Percentiles rank a stretch among this genome's conserved stretches.
Evolutionary conservation across 2,888 invertebrate species (phyloP).

Genomic region (Euzophera pinguis): DNA sequence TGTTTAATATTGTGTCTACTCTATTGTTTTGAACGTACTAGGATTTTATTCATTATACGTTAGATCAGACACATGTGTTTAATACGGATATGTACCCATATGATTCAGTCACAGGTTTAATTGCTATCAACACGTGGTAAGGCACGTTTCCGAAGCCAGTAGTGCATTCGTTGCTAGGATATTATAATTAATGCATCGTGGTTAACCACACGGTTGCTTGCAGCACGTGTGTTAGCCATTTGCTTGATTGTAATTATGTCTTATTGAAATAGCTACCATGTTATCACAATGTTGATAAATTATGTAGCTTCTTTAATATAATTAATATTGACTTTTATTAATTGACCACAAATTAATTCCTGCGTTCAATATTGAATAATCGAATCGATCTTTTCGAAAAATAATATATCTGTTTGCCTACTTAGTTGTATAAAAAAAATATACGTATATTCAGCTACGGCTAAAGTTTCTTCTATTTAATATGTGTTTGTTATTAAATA

Average conservation of each 20-base stretch:
- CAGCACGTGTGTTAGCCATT: conserved; percentile 25
- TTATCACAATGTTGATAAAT: conserved; percentile 9
- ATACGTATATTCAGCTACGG: too few species aligned
- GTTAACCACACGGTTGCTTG: conserved; percentile 21
- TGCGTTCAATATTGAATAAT: too few species aligned
- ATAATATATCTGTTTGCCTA: too few species aligned
- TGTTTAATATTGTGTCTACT: neutral
- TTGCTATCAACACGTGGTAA: conserved; percentile 53
- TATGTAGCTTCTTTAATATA: neutral
- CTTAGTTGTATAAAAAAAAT: too few species aligned
- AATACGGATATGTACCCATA: conserved; percentile 47
- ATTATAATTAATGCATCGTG: conserved; percentile 10
- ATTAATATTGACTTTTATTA: neutral
- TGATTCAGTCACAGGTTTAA: conserved; percentile 47
- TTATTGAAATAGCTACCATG: conserved; percentile 3
- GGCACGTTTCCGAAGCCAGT: conserved; percentile 47
- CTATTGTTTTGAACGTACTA: conserved; percentile 26
- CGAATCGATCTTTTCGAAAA: too few species aligned
- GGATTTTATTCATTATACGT: conserved; percentile 25
- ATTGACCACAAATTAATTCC: neutral
- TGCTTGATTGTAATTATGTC: conserved; percentile 9
- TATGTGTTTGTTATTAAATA: too few species aligned
- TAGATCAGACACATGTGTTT: conserved; percentile 20
- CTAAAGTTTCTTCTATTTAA: too few species aligned
- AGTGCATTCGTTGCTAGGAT: conserved; percentile 13